Evolutionary conservation across 2,113 vertebrate genomes (phyloP), one percentile per base, ranked within the genome.

Genomic region (Brachyhypopomus gauderio): DNA sequence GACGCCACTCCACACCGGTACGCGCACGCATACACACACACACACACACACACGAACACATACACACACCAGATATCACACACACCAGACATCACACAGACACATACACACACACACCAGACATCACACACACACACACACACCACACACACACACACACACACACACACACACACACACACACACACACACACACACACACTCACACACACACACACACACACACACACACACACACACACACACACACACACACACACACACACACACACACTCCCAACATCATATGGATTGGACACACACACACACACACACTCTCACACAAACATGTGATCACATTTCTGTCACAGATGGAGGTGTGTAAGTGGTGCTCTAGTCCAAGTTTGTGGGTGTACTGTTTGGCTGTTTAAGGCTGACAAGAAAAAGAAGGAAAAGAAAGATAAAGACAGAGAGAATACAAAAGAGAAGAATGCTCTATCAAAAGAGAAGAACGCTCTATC

Each of bases 351-450:
- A 12, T 52, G 45, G 9, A 2, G 9, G 12, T 14, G 12, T 12
- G 12, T 11, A 52, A 45, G 58, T 60, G 20, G 19, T n/a, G 56
- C 12, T 12, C 3, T 1, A 69, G 5, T 52, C 1, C 11, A 70
- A 59, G 16, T 77, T 20, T 52, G 34, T 16, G 1, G 41, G 22
- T 4, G 5, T 11, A 27, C 25, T 72, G 27, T 36, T 76, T 14
- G 45, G 45, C 45, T 83, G 63, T 3, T 72, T 3, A 77, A 93
- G 94, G 71, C 91, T 85, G 93, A 93, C 81, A 96, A 96, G 92
- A 96, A 95, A 89, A 97, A 97, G 88, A 99, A 98, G 83, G 96
- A 99, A 87, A 98, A 99, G 93, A 98, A 95, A 81, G 97, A 98
- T 89, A 99, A 99, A 84, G 97, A 99, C 79, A 81, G 97, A 81